Conservation (phyloP, 2,113 vertebrate genomes). For the Oenanthe melanoleuca region DNA sequence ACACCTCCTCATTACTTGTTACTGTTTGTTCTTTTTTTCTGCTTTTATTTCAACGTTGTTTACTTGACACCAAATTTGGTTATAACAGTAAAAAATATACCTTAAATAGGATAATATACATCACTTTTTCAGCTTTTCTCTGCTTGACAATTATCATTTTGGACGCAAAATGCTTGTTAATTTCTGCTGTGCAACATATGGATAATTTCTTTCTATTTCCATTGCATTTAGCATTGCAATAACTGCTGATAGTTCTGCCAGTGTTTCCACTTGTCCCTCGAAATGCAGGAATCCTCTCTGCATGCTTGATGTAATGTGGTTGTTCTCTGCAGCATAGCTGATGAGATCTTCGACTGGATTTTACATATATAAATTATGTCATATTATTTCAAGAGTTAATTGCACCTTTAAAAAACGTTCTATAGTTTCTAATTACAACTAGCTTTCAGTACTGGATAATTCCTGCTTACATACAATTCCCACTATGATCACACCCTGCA, state of each 20-base stretch:
- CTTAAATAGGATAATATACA: constrained; percentile 24
- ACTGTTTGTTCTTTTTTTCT: constrained; percentile 9
- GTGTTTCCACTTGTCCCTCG: not conserved
- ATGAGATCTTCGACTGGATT: not conserved
- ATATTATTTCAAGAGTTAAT: constrained; percentile 28
- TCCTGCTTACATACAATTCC: not conserved
- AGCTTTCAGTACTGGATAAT: not conserved
- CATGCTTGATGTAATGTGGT: not conserved
- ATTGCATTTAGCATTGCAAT: constrained; percentile 43
- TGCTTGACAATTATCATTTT: constrained; percentile 39
- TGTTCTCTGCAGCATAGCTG: not conserved
- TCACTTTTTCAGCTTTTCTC: not conserved
- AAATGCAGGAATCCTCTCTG: constrained; percentile 11
- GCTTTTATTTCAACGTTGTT: not conserved
- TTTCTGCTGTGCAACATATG: constrained; percentile 48
- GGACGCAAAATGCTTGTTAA: constrained; percentile 19
- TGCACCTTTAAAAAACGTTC: not conserved
- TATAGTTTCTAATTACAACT: not conserved
- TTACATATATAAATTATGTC: not conserved
- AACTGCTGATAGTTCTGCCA: constrained; percentile 11
- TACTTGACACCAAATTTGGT: not conserved
- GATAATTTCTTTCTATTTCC: constrained; percentile 57
- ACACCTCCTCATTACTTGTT: constrained; percentile 28
- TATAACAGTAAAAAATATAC: constrained; percentile 32
- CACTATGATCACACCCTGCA: not conserved